A percentile compares a stretch with the other conserved stretches of the same genome.
Conservation (phyloP, 1,140 invertebrate genomes). For the Nylanderia fulva region DNA sequence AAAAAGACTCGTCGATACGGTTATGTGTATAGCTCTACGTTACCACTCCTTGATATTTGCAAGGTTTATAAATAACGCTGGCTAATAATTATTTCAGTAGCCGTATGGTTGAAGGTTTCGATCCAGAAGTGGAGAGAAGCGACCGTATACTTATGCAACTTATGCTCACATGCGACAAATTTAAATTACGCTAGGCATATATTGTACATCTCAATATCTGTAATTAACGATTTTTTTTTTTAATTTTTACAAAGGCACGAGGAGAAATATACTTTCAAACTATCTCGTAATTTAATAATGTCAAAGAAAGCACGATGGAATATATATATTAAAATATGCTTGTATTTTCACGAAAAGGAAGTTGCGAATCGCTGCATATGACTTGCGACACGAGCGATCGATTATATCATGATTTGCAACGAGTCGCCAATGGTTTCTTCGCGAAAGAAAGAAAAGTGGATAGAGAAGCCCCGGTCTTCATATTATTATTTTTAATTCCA, state of each 20-base stretch:
- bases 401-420: slow-evolving; percentile 27
- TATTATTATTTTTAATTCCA: not conserved
- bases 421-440: not conserved
- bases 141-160: slow-evolving; percentile 46
- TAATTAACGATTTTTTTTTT: not conserved
- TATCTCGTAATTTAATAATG: not conserved
- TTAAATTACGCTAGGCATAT: not conserved
- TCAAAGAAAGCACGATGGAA: not conserved
- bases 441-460: not conserved
- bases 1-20: slow-evolving; percentile 55
- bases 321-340: not conserved
- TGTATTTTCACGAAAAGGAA: not conserved
- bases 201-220: not conserved
- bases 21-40: slow-evolving; percentile 47
- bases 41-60: slow-evolving; percentile 66
- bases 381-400: slow-evolving; percentile 12
- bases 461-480: too few relatives aligned
- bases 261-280: not conserved
- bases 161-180: not conserved
- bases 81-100: slow-evolving; percentile 69
- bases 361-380: slow-evolving; percentile 5
- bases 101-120: slow-evolving; percentile 58
- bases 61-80: slow-evolving; percentile 65
- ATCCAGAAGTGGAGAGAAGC: slow-evolving; percentile 50
- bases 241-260: not conserved